Evolutionary conservation across 2,888 invertebrate genomes (phyloP).

Genomic region (Tiphia femorata): DNA sequence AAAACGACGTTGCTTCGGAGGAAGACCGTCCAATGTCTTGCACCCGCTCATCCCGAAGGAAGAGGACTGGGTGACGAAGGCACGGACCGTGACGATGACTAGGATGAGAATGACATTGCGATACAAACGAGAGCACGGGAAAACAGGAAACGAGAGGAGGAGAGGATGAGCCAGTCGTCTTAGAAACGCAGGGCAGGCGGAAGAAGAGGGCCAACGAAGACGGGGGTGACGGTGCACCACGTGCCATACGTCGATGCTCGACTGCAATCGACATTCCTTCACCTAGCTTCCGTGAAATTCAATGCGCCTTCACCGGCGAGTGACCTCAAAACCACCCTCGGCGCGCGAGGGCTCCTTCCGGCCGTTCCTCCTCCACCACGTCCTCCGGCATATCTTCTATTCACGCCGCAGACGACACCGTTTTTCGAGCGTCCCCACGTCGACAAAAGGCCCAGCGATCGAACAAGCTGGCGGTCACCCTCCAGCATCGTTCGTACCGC

Average conservation of each 20-base stretch:
- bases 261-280: constrained; percentile 37
- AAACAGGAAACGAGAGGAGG: no score
- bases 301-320: constrained; percentile 17
- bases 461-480: neutral
- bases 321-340: constrained; percentile 23
- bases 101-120: no score
- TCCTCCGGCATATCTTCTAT: constrained; percentile 12
- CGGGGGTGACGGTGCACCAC: neutral
- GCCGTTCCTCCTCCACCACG: constrained; percentile 1
- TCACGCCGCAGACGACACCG: constrained; percentile 11
- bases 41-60: no score
- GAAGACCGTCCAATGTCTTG: no score
- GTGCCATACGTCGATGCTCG: constrained; percentile 7
- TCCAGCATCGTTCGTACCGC: no score
- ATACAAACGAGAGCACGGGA: no score
- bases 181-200: neutral
- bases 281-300: constrained; percentile 32
- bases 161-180: no score
- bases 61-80: no score
- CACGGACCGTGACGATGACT: no score
- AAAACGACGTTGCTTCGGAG: no score
- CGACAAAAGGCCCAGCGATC: constrained; percentile 16
- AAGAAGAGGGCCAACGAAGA: neutral
- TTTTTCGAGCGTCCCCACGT: constrained; percentile 13
- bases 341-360: neutral